phyloP scores from a whole-genome alignment of 2,888 invertebrate species.

The Hyles lineata region DNA sequence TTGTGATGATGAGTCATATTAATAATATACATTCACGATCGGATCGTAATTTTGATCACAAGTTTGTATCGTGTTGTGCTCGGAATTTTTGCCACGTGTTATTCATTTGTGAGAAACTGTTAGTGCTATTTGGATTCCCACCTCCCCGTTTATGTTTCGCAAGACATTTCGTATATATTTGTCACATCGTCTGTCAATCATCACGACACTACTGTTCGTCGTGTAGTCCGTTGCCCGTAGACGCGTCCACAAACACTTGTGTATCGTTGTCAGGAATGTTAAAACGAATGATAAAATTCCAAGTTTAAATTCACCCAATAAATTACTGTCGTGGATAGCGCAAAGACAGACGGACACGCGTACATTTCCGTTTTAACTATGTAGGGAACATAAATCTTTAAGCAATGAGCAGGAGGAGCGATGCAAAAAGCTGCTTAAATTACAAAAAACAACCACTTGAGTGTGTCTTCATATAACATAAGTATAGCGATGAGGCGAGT shows the following conservation, averaged over 20 bases:
- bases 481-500: constrained; percentile 12
- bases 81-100: constrained; percentile 15
- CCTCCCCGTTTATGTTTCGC: neutral
- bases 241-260: neutral
- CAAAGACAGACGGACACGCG: constrained; percentile 14
- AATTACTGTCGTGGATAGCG: neutral
- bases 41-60: constrained; percentile 8
- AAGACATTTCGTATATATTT: neutral
- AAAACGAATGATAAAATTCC: constrained; percentile 22
- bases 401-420: constrained; percentile 34
- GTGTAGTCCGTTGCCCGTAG: neutral
- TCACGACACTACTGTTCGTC: neutral
- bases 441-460: constrained; percentile 31
- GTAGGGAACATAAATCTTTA: constrained; percentile 31
- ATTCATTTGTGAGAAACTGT: constrained; percentile 9
- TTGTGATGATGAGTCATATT: constrained; percentile 3
- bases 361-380: constrained; percentile 31
- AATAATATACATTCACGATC: constrained; percentile 4
- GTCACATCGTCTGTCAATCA: neutral
- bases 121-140: neutral
- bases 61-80: neutral
- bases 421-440: constrained; percentile 56
- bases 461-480: constrained; percentile 18
- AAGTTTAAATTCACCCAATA: constrained; percentile 17
- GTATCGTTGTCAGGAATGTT: constrained; percentile 17